A percentile compares a stretch with the other conserved stretches of the same genome.
Evolutionary conservation across 1,140 invertebrate species (phyloP).

Genomic region (Nephotettix cincticeps): DNA sequence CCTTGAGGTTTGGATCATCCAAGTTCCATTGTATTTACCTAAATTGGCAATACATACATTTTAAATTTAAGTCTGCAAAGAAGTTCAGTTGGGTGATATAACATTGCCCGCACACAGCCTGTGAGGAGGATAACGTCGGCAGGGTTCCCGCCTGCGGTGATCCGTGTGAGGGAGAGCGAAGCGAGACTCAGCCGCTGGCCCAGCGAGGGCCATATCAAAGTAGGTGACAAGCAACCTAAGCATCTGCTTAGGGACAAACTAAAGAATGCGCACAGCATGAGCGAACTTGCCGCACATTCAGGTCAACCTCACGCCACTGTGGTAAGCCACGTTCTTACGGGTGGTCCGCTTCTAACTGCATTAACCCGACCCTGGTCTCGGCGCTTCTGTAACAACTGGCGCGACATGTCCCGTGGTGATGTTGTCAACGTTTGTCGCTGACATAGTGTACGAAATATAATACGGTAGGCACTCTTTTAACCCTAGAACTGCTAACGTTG

Average conservation of each 20-base stretch:
- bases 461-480: no score
- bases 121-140: neutral
- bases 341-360: neutral
- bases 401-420: no score
- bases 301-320: neutral
- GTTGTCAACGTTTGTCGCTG: no score
- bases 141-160: neutral
- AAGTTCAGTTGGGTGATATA: no score
- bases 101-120: neutral
- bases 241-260: constrained; percentile 17
- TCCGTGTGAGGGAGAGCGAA: neutral
- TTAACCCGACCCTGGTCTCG: no score
- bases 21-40: no score
- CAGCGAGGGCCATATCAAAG: constrained; percentile 8
- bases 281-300: neutral
- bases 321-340: neutral
- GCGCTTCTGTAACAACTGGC: no score
- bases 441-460: no score
- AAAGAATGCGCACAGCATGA: constrained; percentile 20
- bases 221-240: constrained; percentile 5
- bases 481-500: no score
- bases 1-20: no score
- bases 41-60: no score
- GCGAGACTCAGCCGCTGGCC: neutral
- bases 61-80: no score